phyloP scores from a whole-genome alignment of 2,888 invertebrate genomes.

The Acholoe squamosa region DNA sequence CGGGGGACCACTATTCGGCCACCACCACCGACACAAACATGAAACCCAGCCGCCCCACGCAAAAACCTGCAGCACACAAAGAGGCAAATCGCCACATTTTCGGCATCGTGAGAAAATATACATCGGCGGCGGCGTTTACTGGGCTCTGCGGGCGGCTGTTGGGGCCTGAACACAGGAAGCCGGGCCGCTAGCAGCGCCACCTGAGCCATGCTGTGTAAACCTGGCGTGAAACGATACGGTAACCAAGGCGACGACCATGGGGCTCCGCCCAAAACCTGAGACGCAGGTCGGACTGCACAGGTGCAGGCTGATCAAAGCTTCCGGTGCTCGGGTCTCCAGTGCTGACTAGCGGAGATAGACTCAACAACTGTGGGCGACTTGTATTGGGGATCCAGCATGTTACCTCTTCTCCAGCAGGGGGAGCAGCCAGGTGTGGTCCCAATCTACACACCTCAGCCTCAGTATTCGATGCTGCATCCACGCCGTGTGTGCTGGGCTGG shows the following conservation, averaged over 20 bases:
- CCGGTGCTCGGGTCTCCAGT: not conserved
- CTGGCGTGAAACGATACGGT: constrained; percentile 42
- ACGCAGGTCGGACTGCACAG: constrained; percentile 1
- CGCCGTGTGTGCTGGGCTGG: too few species aligned
- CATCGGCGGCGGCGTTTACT: constrained; percentile 19
- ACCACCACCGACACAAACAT: constrained; percentile 15
- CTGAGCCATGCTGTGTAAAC: constrained; percentile 41
- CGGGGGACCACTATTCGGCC: constrained; percentile 46
- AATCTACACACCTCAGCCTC: not conserved
- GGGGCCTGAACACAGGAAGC: constrained; percentile 11
- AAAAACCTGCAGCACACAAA: constrained; percentile 42
- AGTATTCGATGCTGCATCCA: not conserved
- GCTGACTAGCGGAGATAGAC: not conserved
- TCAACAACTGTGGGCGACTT: constrained; percentile 37
- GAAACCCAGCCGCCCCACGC: constrained; percentile 32
- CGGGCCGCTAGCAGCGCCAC: not conserved
- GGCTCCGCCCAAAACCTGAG: constrained; percentile 50
- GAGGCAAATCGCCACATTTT: constrained; percentile 58
- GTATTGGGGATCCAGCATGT: not conserved
- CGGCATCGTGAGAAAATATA: constrained; percentile 53
- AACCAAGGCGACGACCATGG: constrained; percentile 52
- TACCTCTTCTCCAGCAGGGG: not conserved
- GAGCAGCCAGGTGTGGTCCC: not conserved
- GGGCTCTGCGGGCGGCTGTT: constrained; percentile 10
- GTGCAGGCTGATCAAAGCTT: constrained; percentile 24